Evolutionary conservation across 1,140 invertebrate genomes (phyloP).

Genomic region (Hylaeus volcanicus): DNA sequence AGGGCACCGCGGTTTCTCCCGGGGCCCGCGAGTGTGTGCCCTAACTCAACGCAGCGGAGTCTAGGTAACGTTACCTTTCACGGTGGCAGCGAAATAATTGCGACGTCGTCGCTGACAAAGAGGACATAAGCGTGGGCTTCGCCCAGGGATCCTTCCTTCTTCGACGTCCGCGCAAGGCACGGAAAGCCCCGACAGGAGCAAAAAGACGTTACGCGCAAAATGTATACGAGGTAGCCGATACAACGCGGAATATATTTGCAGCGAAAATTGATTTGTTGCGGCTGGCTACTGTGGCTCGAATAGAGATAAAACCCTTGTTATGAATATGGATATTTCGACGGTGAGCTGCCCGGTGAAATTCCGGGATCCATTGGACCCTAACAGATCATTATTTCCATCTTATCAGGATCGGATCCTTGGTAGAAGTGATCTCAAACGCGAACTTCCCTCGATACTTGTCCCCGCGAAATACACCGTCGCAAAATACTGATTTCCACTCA

Average conservation of each 20-base stretch:
- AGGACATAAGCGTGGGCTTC: conserved; percentile 36
- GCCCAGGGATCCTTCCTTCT: neutral
- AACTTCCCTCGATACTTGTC: conserved; percentile 51
- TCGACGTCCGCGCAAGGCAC: conserved; percentile 16
- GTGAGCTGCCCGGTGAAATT: too few relatives aligned
- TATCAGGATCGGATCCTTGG: too few relatives aligned
- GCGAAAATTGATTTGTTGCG: conserved; percentile 41
- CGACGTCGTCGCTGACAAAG: conserved; percentile 54
- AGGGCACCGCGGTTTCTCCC: conserved; percentile 13
- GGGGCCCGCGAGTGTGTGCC: neutral
- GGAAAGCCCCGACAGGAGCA: neutral
- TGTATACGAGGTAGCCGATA: neutral
- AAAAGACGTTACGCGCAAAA: conserved; percentile 8
- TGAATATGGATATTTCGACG: conserved; percentile 26
- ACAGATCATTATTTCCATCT: neutral
- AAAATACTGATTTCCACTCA: conserved; percentile 64
- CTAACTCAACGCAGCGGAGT: conserved; percentile 2
- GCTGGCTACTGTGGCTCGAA: conserved; percentile 1
- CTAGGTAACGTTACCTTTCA: conserved; percentile 50
- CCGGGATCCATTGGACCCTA: too few relatives aligned
- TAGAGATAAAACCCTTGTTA: conserved; percentile 27
- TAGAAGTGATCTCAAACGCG: too few relatives aligned
- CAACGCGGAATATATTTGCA: conserved; percentile 12
- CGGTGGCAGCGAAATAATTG: conserved; percentile 57
- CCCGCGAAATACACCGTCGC: conserved; percentile 4